Evolutionary conservation across 92 coral and sea anemone species (phyloP), one percentile per base, ranked within the genome.

Genomic region (Palythoa caribaeorum): DNA sequence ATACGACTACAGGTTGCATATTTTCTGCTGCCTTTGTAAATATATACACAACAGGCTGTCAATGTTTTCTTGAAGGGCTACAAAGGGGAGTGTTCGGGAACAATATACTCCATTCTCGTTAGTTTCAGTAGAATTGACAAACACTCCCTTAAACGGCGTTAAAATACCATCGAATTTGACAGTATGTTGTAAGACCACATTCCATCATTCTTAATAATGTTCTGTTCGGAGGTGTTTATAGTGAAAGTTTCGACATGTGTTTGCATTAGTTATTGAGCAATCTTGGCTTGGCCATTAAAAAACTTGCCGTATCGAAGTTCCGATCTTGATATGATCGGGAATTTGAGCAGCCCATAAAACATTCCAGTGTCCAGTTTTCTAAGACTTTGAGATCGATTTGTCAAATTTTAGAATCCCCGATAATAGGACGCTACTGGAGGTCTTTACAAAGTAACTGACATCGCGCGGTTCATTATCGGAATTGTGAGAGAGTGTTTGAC

Each of bases 281-380:
- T 80, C 63, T 81, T 63, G 39, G 7, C 48, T 38, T 81, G 40
- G 44, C 85, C 84, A 80, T 80, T 80, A 65, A 60, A 28, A 59
- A 72, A 15, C 44, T 72, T 53, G 80, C 60, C 83, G 37, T 81
- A 81, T 81, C 86, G 86, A 20, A 52, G 76, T 81, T 81, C 39
- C 36, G 74, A 81, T 81, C 86, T 81, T 66, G 76, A 81, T 81
- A 81, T 44, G 76, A 81, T 81, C 86, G 86, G 75, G 86, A 81
- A 81, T 81, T 81, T 65, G 86, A 81, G 86, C 86, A 38, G 60
- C 57, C 14, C 48, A 35, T 44, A 13, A 4, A 20, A 62, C 84
- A 79, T 79, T 40, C 84, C 84, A 38, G 73, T 21, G 44, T 65
- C 59, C 76, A 44, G 44, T 20, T 52, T 81, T 65, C 40, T 65